phyloP scores from a whole-genome alignment of 2,888 invertebrate species.

The Napeogenes inachia region DNA sequence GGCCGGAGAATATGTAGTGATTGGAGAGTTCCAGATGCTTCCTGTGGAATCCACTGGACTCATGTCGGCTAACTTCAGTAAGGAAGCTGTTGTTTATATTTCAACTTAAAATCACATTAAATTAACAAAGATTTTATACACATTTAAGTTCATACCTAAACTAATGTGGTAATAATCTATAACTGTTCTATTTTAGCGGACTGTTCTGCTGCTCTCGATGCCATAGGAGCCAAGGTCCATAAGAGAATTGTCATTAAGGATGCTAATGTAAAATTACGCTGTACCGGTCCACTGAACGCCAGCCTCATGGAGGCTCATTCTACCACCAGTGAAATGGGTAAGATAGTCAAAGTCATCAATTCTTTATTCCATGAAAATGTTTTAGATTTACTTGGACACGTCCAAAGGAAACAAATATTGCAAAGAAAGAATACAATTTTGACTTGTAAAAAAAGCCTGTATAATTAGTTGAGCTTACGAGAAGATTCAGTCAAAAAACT shows the following conservation, averaged over 20 bases:
- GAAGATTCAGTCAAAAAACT: too few relatives aligned
- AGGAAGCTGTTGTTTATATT: slow-evolving; percentile 35
- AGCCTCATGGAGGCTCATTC: slow-evolving; percentile 78
- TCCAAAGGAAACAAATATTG: too few relatives aligned
- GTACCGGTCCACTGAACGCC: slow-evolving; percentile 56
- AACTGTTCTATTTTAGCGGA: slow-evolving; percentile 41
- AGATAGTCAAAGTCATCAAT: slow-evolving; percentile 12
- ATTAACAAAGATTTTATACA: neutral
- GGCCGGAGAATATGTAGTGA: slow-evolving; percentile 66
- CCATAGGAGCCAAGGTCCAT: slow-evolving; percentile 62
- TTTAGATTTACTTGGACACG: too few relatives aligned
- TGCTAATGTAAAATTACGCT: slow-evolving; percentile 71
- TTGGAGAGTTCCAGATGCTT: slow-evolving; percentile 76
- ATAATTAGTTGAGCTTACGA: too few relatives aligned
- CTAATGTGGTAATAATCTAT: neutral
- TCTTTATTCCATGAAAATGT: too few relatives aligned
- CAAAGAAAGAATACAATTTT: too few relatives aligned
- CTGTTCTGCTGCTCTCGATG: slow-evolving; percentile 61
- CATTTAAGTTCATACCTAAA: neutral
- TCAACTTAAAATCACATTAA: neutral
- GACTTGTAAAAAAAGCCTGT: too few relatives aligned
- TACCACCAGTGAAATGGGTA: slow-evolving; percentile 78
- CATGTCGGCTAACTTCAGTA: slow-evolving; percentile 78
- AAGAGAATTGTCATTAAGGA: slow-evolving; percentile 66
- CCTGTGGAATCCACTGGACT: slow-evolving; percentile 77